Conservation (phyloP, 2,113 vertebrate genomes). For the Cebidichthys violaceus region DNA sequence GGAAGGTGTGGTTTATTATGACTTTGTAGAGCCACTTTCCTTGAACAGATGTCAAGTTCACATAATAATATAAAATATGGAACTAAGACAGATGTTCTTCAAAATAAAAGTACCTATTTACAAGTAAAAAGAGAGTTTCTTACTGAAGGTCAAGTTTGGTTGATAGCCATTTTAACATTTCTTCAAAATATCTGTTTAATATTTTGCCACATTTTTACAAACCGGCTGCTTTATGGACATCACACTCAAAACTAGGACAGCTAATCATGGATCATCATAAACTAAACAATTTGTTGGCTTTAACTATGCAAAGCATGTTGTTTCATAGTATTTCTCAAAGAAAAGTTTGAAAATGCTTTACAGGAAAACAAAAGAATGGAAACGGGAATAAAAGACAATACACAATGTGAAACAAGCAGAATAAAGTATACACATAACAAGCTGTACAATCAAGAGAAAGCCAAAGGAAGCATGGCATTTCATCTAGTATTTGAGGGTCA, state of each 20-base stretch:
- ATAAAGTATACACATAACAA: neutral
- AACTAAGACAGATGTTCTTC: neutral
- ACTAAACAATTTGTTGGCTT: neutral
- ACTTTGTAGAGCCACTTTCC: slow-evolving; percentile 10
- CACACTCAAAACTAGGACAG: neutral
- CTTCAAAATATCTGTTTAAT: neutral
- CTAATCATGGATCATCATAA: neutral
- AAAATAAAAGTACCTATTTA: slow-evolving; percentile 39
- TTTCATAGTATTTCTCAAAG: neutral
- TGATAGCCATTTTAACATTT: neutral
- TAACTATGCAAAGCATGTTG: neutral
- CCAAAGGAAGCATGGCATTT: neutral
- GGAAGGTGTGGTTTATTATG: slow-evolving; percentile 53
- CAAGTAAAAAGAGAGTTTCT: neutral
- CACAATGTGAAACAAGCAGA: neutral
- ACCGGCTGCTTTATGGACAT: neutral
- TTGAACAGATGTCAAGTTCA: slow-evolving; percentile 7
- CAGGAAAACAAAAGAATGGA: neutral
- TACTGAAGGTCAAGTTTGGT: neutral
- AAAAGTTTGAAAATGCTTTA: neutral
- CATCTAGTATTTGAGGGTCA: neutral
- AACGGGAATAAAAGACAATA: neutral
- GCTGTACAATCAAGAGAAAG: neutral
- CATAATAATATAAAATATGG: neutral
- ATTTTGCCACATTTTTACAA: neutral